Conservation (phyloP, 2,797 vertebrate genomes). For the Neolamprologus multifasciatus region DNA sequence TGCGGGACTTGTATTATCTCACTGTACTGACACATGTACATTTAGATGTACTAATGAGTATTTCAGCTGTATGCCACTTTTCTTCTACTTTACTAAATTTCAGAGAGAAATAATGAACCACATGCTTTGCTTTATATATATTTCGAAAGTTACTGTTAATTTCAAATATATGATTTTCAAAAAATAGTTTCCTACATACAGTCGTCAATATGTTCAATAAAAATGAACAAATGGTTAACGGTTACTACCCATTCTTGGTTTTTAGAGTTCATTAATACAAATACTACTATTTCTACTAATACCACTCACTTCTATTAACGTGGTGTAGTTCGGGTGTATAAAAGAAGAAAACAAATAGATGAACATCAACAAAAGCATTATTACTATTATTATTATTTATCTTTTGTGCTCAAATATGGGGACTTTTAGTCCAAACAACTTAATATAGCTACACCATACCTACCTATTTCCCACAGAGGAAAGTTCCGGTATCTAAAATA, state of each 20-base stretch:
- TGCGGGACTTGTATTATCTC: neutral
- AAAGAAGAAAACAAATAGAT: neutral
- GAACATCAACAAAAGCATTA: neutral
- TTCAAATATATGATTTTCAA: fast-evolving
- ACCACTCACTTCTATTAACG: neutral
- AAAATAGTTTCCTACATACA: neutral
- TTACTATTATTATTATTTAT: neutral
- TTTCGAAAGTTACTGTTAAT: neutral
- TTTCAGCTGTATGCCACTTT: neutral
- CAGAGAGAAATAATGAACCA: neutral
- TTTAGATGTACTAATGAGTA: neutral
- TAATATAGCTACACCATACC: neutral
- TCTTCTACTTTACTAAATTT: neutral
- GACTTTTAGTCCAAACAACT: neutral
- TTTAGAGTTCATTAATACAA: neutral
- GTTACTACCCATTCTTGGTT: neutral
- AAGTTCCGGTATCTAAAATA: neutral
- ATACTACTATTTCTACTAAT: neutral
- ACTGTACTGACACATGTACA: neutral
- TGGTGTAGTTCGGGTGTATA: neutral
- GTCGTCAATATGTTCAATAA: neutral
- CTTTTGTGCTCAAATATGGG: neutral
- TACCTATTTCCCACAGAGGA: neutral
- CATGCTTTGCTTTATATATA: neutral
- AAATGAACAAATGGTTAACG: neutral